Evolutionary conservation across 2,797 vertebrate genomes (phyloP).

Genomic region (Danionella dracula): DNA sequence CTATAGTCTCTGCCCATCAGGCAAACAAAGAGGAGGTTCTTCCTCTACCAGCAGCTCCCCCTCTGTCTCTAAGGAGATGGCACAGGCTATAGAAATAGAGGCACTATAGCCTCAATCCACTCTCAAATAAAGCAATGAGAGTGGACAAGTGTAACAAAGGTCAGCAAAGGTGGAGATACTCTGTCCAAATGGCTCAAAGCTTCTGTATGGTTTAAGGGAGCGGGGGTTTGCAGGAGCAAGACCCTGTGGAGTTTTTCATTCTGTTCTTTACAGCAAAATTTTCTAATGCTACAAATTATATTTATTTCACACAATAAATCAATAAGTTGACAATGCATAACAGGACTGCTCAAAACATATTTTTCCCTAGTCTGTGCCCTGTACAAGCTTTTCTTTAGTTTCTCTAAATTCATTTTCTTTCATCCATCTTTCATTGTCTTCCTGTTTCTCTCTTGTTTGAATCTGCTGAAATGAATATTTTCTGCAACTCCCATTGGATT

Average conservation of each 20-base stretch:
- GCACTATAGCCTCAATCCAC: conserved; percentile 18
- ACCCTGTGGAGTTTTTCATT: background rate
- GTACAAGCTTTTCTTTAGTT: no score
- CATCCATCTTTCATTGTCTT: background rate
- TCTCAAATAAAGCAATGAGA: conserved; percentile 18
- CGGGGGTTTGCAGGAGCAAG: background rate
- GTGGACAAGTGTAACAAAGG: conserved; percentile 1
- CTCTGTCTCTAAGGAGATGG: conserved; percentile 37
- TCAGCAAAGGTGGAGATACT: conserved; percentile 6
- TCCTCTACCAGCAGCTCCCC: conserved; percentile 18
- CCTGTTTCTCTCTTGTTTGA: conserved; percentile 41
- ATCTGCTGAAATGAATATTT: conserved; percentile 63
- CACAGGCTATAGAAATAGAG: conserved; percentile 34
- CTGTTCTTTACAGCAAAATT: background rate
- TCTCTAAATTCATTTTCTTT: background rate
- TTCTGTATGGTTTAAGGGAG: background rate
- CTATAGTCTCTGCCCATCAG: conserved; percentile 57
- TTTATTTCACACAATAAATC: no score
- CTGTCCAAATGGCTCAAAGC: conserved; percentile 7
- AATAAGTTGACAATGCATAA: no score
- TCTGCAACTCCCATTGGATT: conserved; percentile 61
- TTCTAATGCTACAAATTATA: no score
- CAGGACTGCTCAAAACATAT: no score
- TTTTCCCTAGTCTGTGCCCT: no score
- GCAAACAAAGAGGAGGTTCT: conserved; percentile 55